Base-by-base conservation (phyloP, 1,140 invertebrate species). In the Pemphigus obesinymphae region DNA sequence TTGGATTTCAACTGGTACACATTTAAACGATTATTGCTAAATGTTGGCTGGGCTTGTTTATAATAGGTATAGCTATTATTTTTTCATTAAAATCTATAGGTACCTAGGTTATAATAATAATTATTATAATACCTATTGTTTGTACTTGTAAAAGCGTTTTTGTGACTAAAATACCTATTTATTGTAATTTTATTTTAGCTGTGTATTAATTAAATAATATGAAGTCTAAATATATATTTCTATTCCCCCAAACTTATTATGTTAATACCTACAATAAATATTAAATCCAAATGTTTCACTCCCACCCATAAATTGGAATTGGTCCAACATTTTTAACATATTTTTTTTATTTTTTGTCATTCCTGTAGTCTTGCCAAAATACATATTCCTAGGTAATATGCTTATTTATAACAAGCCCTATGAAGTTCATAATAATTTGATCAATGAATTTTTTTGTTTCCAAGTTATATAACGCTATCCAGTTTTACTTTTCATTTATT, bases 321-420 rank as follows among this genome's bases (percentile, higher is more conserved):
- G 40, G 8, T 58, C 76, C 76, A 80, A 80, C 31, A 80, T 80
- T 80, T 23, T 20, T 63, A 58, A 80, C 34, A 45, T 23, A 63
- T 53, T 58, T 31, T 23, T 55, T 23, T 53, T 58, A 29, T 26
- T 61, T 61, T 80, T 61, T 61, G 13, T 80, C 29, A 43, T 58
- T 58, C n/a, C 8, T 40, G 37, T 34, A 20, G 4, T 37, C 10
- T 43, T 80, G 76, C 76, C 76, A 80, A 80, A 61, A 80, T 58
- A 80, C 17, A 58, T 80, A 80, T 40, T 48, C 50, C 29, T 76
- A 55, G 31, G 73, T 76, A n/a, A n/a, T n/a, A 40, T 58, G 13
- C 37, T 45, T 80, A 63, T 80, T 63, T 45, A 61, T 61, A 61
- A 58, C 37, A 43, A 37, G 17, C 23, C 29, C 55, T 43, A 26